These are phyloP conservation scores for Dysdera silvatica DNA, from an alignment of 1,140 invertebrate genomes.

Conservation along the genomic window DNA sequence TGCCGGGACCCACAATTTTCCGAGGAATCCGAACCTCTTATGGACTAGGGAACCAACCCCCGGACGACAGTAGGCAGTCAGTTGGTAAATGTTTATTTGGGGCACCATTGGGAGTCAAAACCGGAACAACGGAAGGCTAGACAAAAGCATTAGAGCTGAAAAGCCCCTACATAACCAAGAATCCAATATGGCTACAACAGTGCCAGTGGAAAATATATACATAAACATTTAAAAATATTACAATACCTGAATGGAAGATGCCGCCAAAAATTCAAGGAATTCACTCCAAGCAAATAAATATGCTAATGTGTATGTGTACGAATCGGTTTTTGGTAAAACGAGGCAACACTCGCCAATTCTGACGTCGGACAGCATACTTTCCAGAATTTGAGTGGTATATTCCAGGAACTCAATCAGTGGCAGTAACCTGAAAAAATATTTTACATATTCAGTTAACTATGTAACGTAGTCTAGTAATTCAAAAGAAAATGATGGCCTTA, in stretches of 20 bases:
- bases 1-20: too few species aligned
- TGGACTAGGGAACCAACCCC: too few species aligned
- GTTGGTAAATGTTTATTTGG: too few species aligned
- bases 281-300: constrained; percentile 68
- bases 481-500: too few species aligned
- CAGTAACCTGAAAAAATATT: constrained; percentile 4
- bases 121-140: too few species aligned
- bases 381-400: constrained; percentile 26
- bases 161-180: background rate
- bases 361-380: constrained; percentile 35
- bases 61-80: too few species aligned
- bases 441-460: too few species aligned
- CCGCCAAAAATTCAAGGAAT: constrained; percentile 58
- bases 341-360: constrained; percentile 52
- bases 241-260: constrained; percentile 55
- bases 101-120: too few species aligned
- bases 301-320: constrained; percentile 53
- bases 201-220: background rate
- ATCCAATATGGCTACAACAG: background rate
- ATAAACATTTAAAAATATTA: background rate
- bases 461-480: too few species aligned
- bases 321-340: constrained; percentile 54
- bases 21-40: too few species aligned
- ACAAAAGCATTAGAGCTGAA: background rate
- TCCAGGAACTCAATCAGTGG: constrained; percentile 32